Evolutionary conservation across 1,140 invertebrate species (phyloP), one percentile per base, ranked within the genome.

Genomic region (Drosophila pectinifera): DNA sequence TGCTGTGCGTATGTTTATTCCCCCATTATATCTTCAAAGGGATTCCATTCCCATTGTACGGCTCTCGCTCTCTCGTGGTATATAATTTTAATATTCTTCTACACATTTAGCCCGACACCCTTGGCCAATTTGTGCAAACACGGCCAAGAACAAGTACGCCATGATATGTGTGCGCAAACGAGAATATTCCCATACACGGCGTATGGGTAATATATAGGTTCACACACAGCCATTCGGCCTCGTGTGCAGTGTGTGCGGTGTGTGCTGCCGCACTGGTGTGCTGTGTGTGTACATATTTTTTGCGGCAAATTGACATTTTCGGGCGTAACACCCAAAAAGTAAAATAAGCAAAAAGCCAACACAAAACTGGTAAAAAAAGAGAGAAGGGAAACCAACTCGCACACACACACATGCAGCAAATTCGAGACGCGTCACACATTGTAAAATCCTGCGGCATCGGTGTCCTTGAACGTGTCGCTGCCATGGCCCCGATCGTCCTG

Each of bases 401-500:
- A 16, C 28, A 16, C 54, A 41, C 59, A 63, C 11, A 55, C 31
- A 54, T 72, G 72, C 54, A 68, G 55, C 61, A 61, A 77, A 69
- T 76, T 70, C 64, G 68, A 70, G 68, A 83, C 80, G 83, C 83
- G 84, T 76, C 75, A 76, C 69, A 73, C 80, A 89, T 86, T 83
- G 77, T 73, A 65, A 72, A 85, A 80, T 70, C 59, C 73, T 65
- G 46, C 58, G 67, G 67, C 82, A 82, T 72, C 46, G 62, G 62
- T 49, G 75, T 89, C 75, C 84, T 86, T 86, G 83, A 86, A 88
- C 84, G 70, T 79, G 82, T 88, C 73, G 73, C 64, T 77, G 63
- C 74, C 46, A 75, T 20, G 42, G 42, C 58, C 48, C 46, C 31
- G n/a, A 46, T 38, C 24, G 3, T 16, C 4, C 13, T 38, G 8